phyloP scores from a whole-genome alignment of 2,113 vertebrate genomes.

The Muscicapa adusta region DNA sequence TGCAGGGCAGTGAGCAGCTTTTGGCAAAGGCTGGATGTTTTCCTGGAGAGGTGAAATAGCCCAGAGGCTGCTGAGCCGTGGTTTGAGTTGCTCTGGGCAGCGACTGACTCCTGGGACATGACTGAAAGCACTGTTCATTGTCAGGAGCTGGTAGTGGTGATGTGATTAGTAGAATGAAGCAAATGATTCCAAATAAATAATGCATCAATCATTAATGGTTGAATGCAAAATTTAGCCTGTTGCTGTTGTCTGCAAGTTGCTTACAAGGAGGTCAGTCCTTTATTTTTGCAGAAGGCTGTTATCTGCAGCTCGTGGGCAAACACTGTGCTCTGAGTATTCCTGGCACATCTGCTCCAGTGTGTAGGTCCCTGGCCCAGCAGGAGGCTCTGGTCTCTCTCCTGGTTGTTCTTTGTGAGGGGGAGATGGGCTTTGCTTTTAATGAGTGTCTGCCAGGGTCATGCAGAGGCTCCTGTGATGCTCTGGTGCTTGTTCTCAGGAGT shows the following conservation, averaged over 20 bases:
- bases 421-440: neutral
- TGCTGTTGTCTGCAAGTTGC: neutral
- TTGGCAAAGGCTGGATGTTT: neutral
- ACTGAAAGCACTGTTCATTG: neutral
- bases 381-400: neutral
- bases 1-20: neutral
- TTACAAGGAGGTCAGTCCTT: neutral
- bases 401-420: neutral
- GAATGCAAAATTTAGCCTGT: neutral
- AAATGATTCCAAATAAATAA: constrained; percentile 19
- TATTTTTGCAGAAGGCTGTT: neutral
- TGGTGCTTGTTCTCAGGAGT: neutral
- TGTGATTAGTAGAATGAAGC: neutral
- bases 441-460: neutral
- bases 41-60: neutral
- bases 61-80: fast-evolving
- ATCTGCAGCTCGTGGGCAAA: neutral
- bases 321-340: fast-evolving
- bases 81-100: neutral
- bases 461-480: neutral
- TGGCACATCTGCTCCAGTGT: neutral
- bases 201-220: neutral
- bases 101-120: neutral
- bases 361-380: neutral
- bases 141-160: neutral